Conservation (phyloP, 2,797 vertebrate genomes). For the Rhabdomys pumilio region DNA sequence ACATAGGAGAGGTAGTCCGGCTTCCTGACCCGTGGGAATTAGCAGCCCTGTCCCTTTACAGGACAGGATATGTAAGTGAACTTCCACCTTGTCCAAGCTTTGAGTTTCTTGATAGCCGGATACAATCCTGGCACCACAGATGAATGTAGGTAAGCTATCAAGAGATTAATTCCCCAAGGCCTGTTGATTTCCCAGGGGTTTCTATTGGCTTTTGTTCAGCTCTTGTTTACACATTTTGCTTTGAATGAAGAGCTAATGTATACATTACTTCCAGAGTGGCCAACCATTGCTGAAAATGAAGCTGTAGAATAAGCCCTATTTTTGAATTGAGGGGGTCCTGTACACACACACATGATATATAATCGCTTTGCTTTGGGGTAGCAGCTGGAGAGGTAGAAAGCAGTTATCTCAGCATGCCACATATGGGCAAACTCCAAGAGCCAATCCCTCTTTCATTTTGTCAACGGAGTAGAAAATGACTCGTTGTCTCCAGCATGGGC, state of each 20-base stretch:
- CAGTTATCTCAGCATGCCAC: conserved; percentile 21
- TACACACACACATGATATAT: background rate
- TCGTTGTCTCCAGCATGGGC: conserved; percentile 73
- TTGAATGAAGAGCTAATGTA: background rate
- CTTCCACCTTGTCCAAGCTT: background rate
- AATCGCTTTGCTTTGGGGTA: conserved; percentile 13
- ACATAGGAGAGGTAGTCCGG: background rate
- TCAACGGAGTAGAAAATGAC: conserved; percentile 79
- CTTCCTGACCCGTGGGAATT: background rate
- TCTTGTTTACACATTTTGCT: background rate
- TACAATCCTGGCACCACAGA: background rate
- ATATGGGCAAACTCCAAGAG: conserved; percentile 67
- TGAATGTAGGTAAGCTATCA: background rate
- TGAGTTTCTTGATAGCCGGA: background rate
- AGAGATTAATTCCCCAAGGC: background rate
- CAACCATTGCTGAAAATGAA: background rate
- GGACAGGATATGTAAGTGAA: background rate
- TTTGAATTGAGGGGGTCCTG: background rate
- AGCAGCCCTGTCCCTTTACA: background rate
- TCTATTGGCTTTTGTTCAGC: background rate
- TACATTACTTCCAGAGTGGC: background rate
- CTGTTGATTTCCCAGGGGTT: background rate
- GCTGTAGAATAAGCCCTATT: background rate
- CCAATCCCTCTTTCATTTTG: conserved; percentile 61
- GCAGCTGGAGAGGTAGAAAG: conserved; percentile 29